Percentiles rank a stretch among this genome's conserved stretches.
phyloP scores from a whole-genome alignment of 2,113 vertebrate species.

The Ctenodactylus gundi region DNA sequence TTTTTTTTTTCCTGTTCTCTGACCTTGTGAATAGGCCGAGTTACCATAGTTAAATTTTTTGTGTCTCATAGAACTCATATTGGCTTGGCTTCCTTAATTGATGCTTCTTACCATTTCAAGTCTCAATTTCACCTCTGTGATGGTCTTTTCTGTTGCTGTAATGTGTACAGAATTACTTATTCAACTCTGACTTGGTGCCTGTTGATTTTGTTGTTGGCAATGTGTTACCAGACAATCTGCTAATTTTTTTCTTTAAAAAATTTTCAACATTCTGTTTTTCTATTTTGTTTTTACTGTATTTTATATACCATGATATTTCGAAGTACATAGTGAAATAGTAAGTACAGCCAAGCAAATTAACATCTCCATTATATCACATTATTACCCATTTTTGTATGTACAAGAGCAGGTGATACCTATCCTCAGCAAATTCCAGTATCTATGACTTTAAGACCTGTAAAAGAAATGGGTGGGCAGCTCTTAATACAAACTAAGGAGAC shows the following conservation, averaged over 20 bases:
- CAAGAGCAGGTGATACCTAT: neutral
- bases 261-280: too few species aligned
- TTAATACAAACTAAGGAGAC: slow-evolving; percentile 15
- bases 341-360: neutral
- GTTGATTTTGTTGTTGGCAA: neutral
- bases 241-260: too few species aligned
- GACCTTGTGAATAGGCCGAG: too few species aligned
- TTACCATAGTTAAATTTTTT: neutral
- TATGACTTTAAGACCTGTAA: slow-evolving; percentile 31
- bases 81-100: neutral
- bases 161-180: neutral
- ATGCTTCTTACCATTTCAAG: neutral
- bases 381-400: neutral
- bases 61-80: neutral
- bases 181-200: neutral
- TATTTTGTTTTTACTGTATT: neutral
- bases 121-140: neutral
- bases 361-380: neutral
- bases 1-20: too few species aligned
- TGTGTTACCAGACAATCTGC: neutral
- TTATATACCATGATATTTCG: neutral
- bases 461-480: neutral
- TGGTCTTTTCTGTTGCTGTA: neutral
- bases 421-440: too few species aligned
- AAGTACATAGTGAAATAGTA: neutral